Evolutionary conservation across 1,140 invertebrate species (phyloP), one percentile per base, ranked within the genome.

Genomic region (Macrotrachela quadricornifera): DNA sequence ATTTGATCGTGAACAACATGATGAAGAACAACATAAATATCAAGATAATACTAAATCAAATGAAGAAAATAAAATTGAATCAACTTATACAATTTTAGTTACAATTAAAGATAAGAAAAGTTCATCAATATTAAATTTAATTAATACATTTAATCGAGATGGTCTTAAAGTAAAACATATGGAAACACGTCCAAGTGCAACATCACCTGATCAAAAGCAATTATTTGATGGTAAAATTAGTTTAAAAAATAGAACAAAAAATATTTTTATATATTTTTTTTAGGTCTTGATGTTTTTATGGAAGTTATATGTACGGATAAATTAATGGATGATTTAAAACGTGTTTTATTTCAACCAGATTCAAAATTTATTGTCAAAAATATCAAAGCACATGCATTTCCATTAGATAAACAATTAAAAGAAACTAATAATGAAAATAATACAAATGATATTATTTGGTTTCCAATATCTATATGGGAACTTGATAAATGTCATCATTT

Each of bases 401-500:
- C 21, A 30, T 30, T 8, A 30, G 21, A 8, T 30, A 2, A 30
- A 30, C 3, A 30, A 30, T 30, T 8, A 30, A 30, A 30, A 30
- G 21, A 30, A 30, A 8, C 21, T 4, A 30, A 30, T 30, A 8
- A 2, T 30, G 21, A 30, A 30, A 30, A 2, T 4, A 30, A 2
- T 30, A 8, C 21, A 4, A 30, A 30, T 14, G 53, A 49, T 30
- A 49, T 40, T 9, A 49, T 84, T 0, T 97, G 92, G 92, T 94
- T 92, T 75, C 92, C 92, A 1, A 76, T 79, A 56, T 90, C 95
- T 65, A 87, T 95, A 16, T 82, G 83, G 18, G 92, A 97, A 54
- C 75, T 99, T 60, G 92, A 99, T 68, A 81, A 82, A 63, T 97
- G 91, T 75, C 94, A 90, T 64, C 91, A 96, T 66, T 71, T 96